phyloP scores from a whole-genome alignment of 1,140 invertebrate genomes.

The Calosoma granatense region DNA sequence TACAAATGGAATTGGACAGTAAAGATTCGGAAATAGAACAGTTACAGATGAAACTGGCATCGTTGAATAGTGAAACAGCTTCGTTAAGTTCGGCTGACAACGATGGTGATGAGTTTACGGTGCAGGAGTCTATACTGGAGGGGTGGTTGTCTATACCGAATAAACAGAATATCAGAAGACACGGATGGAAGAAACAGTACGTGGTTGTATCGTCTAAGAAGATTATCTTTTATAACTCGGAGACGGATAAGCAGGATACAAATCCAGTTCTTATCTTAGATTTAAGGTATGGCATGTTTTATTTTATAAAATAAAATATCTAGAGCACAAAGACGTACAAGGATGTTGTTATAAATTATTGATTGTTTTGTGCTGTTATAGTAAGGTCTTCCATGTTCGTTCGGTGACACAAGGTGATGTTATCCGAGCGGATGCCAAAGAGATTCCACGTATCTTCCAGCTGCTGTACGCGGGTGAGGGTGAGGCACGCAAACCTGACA shows the following conservation, averaged over 20 bases:
- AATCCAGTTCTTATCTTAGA: slow-evolving; percentile 92
- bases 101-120: slow-evolving; percentile 56
- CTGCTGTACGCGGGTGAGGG: slow-evolving; percentile 89
- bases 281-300: slow-evolving; percentile 59
- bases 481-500: slow-evolving; percentile 76
- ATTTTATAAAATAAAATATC: too few relatives aligned
- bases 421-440: slow-evolving; percentile 94
- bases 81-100: slow-evolving; percentile 84
- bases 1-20: slow-evolving; percentile 93
- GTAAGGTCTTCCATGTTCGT: slow-evolving; percentile 97
- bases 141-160: slow-evolving; percentile 93
- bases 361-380: slow-evolving; percentile 34
- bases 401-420: slow-evolving; percentile 98
- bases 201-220: slow-evolving; percentile 94
- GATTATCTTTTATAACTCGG: slow-evolving; percentile 95
- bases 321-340: too few relatives aligned
- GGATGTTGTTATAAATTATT: too few relatives aligned
- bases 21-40: slow-evolving; percentile 95
- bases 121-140: slow-evolving; percentile 70
- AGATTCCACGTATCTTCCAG: slow-evolving; percentile 98
- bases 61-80: slow-evolving; percentile 73
- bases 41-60: slow-evolving; percentile 68
- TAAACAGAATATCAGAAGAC: slow-evolving; percentile 88
- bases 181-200: slow-evolving; percentile 96
- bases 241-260: slow-evolving; percentile 88